Conservation (phyloP, 2,113 vertebrate species). For the Fukomys damarensis region DNA sequence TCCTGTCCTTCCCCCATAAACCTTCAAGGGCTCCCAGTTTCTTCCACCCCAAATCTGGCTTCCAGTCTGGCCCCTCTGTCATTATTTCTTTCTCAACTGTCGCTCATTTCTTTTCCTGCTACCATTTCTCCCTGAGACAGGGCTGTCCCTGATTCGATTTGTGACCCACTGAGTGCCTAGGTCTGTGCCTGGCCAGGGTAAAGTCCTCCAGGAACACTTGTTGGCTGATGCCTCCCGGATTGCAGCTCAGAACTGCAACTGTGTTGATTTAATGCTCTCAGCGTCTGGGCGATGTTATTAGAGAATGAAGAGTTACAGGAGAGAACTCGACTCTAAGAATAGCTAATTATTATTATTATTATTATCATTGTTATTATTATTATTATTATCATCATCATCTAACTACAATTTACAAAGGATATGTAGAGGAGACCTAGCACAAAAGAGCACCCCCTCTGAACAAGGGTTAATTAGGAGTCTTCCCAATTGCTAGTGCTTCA, state of each 20-base stretch:
- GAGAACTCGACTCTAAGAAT: slow-evolving; percentile 51
- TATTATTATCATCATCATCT: slow-evolving; percentile 56
- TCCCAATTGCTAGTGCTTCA: slow-evolving; percentile 88
- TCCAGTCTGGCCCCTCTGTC: background rate
- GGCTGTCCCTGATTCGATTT: background rate
- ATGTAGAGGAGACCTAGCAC: slow-evolving; percentile 68
- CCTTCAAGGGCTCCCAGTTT: background rate
- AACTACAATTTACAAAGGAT: slow-evolving; percentile 72
- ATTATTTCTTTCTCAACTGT: background rate
- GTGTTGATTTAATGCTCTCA: slow-evolving; percentile 16
- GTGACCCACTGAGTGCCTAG: background rate
- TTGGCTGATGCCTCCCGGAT: background rate
- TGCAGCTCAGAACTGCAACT: background rate
- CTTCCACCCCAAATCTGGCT: background rate
- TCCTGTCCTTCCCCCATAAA: background rate
- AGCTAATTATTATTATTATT: slow-evolving; percentile 13
- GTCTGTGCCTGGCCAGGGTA: background rate
- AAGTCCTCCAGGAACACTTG: background rate
- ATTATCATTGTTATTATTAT: background rate
- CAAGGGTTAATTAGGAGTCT: slow-evolving; percentile 95
- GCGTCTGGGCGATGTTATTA: slow-evolving; percentile 29
- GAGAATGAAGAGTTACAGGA: background rate
- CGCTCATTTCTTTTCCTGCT: background rate
- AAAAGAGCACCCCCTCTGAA: slow-evolving; percentile 88
- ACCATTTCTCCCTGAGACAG: background rate